Percentiles rank a stretch among this genome's conserved stretches.
These are phyloP conservation scores for Barbus barbus DNA, from an alignment of 2,113 vertebrate species.

Conservation along the genomic window DNA sequence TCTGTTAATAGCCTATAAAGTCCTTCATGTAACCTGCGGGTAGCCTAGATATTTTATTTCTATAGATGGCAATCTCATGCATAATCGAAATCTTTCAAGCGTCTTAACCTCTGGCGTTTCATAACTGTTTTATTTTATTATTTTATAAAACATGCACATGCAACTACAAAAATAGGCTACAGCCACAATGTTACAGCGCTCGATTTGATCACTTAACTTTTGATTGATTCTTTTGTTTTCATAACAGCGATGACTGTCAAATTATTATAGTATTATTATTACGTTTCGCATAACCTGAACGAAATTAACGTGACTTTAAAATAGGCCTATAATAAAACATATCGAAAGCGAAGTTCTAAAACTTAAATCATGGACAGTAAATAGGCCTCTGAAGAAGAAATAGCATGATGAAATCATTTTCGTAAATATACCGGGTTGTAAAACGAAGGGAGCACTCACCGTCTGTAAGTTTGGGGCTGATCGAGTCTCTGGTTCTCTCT, in stretches of 20 bases:
- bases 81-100: not conserved
- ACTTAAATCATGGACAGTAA: no score
- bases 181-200: not conserved
- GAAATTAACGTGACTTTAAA: not conserved
- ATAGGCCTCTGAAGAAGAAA: not conserved
- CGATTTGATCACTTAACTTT: not conserved
- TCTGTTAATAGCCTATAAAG: not conserved
- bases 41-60: not conserved
- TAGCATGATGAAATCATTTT: not conserved
- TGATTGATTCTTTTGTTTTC: not conserved
- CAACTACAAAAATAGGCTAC: not conserved
- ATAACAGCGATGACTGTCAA: not conserved
- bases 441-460: slow-evolving; percentile 74
- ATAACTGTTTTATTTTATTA: no score
- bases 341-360: not conserved
- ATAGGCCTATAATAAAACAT: not conserved
- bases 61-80: not conserved
- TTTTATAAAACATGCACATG: no score
- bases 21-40: not conserved
- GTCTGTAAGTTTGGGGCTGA: slow-evolving; percentile 92
- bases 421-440: no score
- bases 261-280: not conserved
- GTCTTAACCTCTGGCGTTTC: not conserved
- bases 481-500: slow-evolving; percentile 84
- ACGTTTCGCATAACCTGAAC: not conserved